Conservation (phyloP, 2,888 invertebrate species). For the Harpalus rufipes region DNA sequence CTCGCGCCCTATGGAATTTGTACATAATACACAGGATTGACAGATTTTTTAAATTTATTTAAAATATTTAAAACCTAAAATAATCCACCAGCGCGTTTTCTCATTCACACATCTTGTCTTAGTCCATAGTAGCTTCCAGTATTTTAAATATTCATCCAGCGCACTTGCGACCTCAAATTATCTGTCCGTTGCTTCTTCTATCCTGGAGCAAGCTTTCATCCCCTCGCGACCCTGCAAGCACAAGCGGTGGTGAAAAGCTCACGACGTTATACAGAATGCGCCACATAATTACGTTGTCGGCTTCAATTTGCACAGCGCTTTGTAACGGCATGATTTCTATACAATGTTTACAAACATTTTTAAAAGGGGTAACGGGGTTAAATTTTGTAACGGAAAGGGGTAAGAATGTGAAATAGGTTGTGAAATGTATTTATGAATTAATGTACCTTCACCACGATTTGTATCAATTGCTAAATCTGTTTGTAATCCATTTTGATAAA, state of each 20-base stretch:
- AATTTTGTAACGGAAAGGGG: too few relatives aligned
- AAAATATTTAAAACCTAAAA: background rate
- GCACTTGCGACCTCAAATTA: constrained; percentile 65
- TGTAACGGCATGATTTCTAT: constrained; percentile 42
- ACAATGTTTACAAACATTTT: constrained; percentile 21
- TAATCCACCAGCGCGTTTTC: background rate
- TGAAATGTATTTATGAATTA: too few relatives aligned
- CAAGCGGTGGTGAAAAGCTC: constrained; percentile 39
- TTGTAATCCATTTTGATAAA: too few relatives aligned
- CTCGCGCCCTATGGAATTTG: too few relatives aligned
- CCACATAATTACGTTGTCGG: constrained; percentile 65
- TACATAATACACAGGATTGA: too few relatives aligned
- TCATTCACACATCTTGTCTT: constrained; percentile 9
- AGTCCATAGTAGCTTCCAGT: constrained; percentile 33
- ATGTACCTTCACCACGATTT: too few relatives aligned
- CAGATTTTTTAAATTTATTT: too few relatives aligned
- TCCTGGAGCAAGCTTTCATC: background rate
- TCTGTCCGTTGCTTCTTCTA: constrained; percentile 33
- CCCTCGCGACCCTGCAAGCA: background rate
- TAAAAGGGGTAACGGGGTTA: background rate
- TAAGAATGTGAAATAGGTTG: too few relatives aligned
- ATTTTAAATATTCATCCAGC: constrained; percentile 64
- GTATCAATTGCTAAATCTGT: too few relatives aligned
- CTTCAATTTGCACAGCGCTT: constrained; percentile 49
- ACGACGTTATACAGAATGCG: constrained; percentile 58